phyloP scores from a whole-genome alignment of 1,140 invertebrate species.

The Stenopsyche tienmushanensis region DNA sequence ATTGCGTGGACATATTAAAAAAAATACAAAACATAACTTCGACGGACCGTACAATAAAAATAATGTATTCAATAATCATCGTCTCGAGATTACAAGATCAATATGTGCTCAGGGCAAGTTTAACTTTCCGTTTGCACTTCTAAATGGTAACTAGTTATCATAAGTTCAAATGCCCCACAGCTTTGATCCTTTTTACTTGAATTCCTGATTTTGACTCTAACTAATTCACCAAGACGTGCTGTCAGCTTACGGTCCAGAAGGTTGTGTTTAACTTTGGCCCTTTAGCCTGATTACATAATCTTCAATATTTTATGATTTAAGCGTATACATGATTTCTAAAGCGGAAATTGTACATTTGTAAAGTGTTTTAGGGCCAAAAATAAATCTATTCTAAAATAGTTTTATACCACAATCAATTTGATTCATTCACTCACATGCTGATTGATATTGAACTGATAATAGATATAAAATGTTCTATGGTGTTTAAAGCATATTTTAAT shows the following conservation, averaged over 20 bases:
- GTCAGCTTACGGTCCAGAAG: not conserved
- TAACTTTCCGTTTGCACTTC: not conserved
- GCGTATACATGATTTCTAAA: too few relatives aligned
- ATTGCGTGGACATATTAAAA: too few relatives aligned
- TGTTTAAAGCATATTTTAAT: too few relatives aligned
- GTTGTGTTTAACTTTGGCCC: slow-evolving; percentile 16
- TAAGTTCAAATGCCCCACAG: slow-evolving; percentile 3
- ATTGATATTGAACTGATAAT: too few relatives aligned
- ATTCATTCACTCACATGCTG: too few relatives aligned
- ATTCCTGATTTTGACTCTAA: slow-evolving; percentile 10
- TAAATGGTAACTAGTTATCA: not conserved
- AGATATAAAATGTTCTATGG: too few relatives aligned
- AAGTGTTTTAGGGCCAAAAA: too few relatives aligned
- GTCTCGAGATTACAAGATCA: not conserved
- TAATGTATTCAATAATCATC: not conserved
- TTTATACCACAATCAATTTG: too few relatives aligned
- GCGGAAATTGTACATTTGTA: too few relatives aligned
- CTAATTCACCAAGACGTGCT: slow-evolving; percentile 15
- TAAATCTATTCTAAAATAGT: too few relatives aligned
- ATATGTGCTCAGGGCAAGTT: not conserved
- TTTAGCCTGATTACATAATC: not conserved
- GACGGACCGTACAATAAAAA: too few relatives aligned
- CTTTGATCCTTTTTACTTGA: not conserved
- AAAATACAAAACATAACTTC: not conserved
- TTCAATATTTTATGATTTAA: too few relatives aligned